These are phyloP conservation scores for Aplochiton taeniatus DNA, from an alignment of 2,797 vertebrate species.

Conservation along the genomic window DNA sequence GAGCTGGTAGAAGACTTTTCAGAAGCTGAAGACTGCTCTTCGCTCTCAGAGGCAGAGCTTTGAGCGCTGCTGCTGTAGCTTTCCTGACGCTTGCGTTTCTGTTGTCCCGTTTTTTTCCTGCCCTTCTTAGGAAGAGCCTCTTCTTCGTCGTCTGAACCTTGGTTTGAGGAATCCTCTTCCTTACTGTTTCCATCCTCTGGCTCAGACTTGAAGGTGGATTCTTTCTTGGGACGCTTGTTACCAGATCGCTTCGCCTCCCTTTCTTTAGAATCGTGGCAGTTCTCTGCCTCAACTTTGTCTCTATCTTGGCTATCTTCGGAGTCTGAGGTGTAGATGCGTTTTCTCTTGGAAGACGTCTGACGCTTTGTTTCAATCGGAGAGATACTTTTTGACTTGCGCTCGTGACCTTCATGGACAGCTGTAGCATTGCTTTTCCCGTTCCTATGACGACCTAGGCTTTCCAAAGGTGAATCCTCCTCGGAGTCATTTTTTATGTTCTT, in stretches of 20 bases:
- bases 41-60: constrained; percentile 61
- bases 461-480: constrained; percentile 68
- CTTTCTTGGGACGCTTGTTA: constrained; percentile 51
- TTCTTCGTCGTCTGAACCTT: constrained; percentile 45
- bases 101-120: constrained; percentile 36
- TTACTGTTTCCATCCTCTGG: constrained; percentile 29
- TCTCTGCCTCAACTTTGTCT: constrained; percentile 46
- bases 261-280: constrained; percentile 38
- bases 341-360: constrained; percentile 67
- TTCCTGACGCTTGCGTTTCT: constrained; percentile 53
- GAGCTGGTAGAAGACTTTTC: constrained; percentile 69
- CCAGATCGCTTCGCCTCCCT: constrained; percentile 13
- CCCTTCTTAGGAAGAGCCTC: constrained; percentile 11
- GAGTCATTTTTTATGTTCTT: constrained; percentile 77
- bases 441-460: constrained; percentile 32
- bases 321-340: constrained; percentile 70
- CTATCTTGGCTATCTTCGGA: constrained; percentile 61
- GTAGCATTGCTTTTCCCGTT: constrained; percentile 46
- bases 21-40: constrained; percentile 60
- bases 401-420: constrained; percentile 25
- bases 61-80: constrained; percentile 63
- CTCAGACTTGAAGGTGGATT: constrained; percentile 33
- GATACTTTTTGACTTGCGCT: constrained; percentile 35
- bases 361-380: constrained; percentile 44
- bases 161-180: constrained; percentile 39